Base-by-base conservation (phyloP, 2,888 invertebrate species). In the Abrostola triplasia region DNA sequence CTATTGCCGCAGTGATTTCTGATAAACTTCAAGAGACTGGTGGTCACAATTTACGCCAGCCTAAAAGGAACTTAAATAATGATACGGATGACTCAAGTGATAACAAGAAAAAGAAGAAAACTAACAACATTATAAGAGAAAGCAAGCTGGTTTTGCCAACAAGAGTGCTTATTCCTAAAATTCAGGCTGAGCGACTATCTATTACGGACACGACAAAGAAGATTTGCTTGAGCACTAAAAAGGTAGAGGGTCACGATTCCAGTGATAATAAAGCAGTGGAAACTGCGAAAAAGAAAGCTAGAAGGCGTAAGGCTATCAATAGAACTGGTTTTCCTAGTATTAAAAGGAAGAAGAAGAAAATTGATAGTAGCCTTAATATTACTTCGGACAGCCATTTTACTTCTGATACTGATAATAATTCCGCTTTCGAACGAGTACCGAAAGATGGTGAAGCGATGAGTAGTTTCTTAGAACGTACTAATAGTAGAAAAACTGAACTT, bases 261-360 rank as follows among this genome's bases (percentile, higher is more conserved):
- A 82, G 71, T 68, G 91, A 90, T 59, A 87, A 74, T 52, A 92
- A 90, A 81, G 67, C 83, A 36, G 55, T 60, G 36, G 92, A 92
- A 6, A 59, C 75, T 0, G 80, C 82, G 37, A 92, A 92, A 76
- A 94, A 95, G 67, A 95, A 95, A 83, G 87, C 95, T 1, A 95
- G 96, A 80, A 95, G 97, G 77, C 95, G 98, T 47, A 97, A 98
- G 86, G 96, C 97, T 24, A 97, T 97, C 48, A 98, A 98, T 85
- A 95, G 98, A 78, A 98, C 98, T 13, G 98, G 98, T 5, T 98
- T 98, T 87, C 98, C 98, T 0, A 97, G 96, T 35, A 93, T 97
- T 12, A 97, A 97, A 83, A 97, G 96, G 85, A 98, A 98, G 90
- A 98, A 98, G 86, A 97, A 97, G 86, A 97, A 96, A 81, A 73